Conservation (phyloP, 2,113 vertebrate species). For the Chitala chitala region DNA sequence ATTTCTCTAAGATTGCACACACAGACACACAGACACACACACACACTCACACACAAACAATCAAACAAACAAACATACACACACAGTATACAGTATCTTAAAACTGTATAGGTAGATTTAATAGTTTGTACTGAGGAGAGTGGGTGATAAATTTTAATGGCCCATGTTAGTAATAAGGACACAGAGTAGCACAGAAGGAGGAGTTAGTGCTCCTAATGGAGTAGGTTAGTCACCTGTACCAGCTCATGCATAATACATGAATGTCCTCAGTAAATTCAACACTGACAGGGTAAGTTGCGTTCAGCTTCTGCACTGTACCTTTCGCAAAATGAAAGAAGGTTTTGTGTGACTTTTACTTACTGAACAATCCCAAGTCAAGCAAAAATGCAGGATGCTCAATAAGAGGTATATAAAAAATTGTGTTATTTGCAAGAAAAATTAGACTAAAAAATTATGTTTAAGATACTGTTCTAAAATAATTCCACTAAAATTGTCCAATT, state of each 20-base stretch:
- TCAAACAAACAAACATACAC: slow-evolving; percentile 65
- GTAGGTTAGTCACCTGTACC: slow-evolving; percentile 23
- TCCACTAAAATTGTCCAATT: too few species aligned
- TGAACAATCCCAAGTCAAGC: not conserved
- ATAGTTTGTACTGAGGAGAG: slow-evolving; percentile 79
- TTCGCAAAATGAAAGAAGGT: not conserved
- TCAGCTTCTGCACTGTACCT: not conserved
- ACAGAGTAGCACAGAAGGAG: slow-evolving; percentile 24
- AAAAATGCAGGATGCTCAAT: too few species aligned
- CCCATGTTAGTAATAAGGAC: slow-evolving; percentile 74
- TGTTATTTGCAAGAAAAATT: too few species aligned
- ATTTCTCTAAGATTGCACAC: too few species aligned
- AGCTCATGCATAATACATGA: slow-evolving; percentile 27
- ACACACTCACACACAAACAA: slow-evolving; percentile 52
- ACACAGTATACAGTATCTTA: slow-evolving; percentile 69
- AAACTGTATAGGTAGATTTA: slow-evolving; percentile 76
- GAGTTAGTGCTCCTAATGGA: slow-evolving; percentile 34
- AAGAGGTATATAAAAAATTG: not conserved
- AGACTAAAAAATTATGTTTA: too few species aligned
- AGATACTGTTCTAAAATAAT: too few species aligned
- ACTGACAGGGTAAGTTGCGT: not conserved
- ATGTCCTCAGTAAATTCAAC: slow-evolving; percentile 9
- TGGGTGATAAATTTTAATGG: slow-evolving; percentile 89
- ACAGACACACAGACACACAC: too few species aligned
- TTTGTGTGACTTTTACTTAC: not conserved